Evolutionary conservation across 2,113 vertebrate species (phyloP), one percentile per base, ranked within the genome.

Genomic region (Triplophysa siluroides): DNA sequence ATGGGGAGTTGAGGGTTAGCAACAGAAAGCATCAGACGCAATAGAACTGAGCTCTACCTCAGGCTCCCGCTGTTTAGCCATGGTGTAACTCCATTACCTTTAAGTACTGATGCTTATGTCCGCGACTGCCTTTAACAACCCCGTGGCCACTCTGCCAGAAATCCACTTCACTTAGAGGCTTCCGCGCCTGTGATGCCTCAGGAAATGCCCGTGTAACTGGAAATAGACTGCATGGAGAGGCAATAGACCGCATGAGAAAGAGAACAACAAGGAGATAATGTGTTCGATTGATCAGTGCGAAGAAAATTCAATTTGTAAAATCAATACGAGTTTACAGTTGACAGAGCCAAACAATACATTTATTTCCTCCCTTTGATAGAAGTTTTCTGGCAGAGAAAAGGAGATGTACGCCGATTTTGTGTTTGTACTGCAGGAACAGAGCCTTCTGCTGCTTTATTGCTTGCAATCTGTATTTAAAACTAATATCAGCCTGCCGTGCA

Each of bases 311-410:
- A 97, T 98, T 97, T 97, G 95, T 83, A 92, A 91, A 95, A 97
- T 98, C 96, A 97, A 98, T 99, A 98, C 96, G 93, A 93, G 96
- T 98, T 98, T 97, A 96, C 95, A 94, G 95, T 94, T 94, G 96
- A 97, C 95, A 94, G 94, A 97, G 94, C 92, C 87, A 91, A 94
- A 95, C 94, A 96, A 95, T 92, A 89, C 92, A 94, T 97, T 96
- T 95, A 94, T 97, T 96, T 96, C 82, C 95, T 94, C 85, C 89
- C 92, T 96, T 91, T 96, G 96, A 98, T 96, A 96, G 95, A 97
- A 96, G 96, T 92, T 93, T 88, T 90, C 86, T 91, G 92, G 90
- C 84, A 89, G 92, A 88, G 63, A 91, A 76, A 47, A 78, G 41
- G 16, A 68, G 78, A 58, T 13, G 29, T 23, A n/a, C 12, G 1